phyloP scores from a whole-genome alignment of 2,797 vertebrate species.

The Taeniopygia guttata region DNA sequence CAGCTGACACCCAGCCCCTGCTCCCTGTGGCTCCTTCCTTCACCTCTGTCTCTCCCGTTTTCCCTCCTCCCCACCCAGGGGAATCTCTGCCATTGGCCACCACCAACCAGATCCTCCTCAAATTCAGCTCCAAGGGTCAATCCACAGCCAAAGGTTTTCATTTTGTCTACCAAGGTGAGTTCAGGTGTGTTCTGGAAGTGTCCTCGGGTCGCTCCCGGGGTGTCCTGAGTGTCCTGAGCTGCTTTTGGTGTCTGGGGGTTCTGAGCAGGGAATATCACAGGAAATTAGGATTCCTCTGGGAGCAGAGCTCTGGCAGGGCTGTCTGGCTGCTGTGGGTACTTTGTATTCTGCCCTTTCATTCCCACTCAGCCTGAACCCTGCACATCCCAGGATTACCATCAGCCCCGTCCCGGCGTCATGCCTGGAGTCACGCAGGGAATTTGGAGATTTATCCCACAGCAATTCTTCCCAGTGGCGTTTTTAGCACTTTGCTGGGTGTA shows the following conservation, averaged over 20 bases:
- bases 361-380: neutral
- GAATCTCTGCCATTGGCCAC: conserved; percentile 94
- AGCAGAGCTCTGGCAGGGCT: neutral
- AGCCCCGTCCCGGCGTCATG: neutral
- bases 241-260: neutral
- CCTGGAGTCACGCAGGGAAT: neutral
- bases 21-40: neutral
- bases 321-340: neutral
- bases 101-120: conserved; percentile 94
- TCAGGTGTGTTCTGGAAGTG: neutral
- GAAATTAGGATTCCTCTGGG: neutral
- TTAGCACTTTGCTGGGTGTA: neutral
- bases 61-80: conserved; percentile 73
- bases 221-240: neutral
- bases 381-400: neutral
- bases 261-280: neutral
- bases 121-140: conserved; percentile 93
- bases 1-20: accelerated
- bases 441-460: neutral
- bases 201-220: accelerated
- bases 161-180: conserved; percentile 95
- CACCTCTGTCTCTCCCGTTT: neutral
- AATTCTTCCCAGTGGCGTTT: neutral
- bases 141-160: conserved; percentile 93
- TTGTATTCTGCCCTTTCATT: neutral